Percentiles rank a stretch among this genome's conserved stretches.
phyloP scores from a whole-genome alignment of 1,140 invertebrate genomes.

The Venturia canescens region DNA sequence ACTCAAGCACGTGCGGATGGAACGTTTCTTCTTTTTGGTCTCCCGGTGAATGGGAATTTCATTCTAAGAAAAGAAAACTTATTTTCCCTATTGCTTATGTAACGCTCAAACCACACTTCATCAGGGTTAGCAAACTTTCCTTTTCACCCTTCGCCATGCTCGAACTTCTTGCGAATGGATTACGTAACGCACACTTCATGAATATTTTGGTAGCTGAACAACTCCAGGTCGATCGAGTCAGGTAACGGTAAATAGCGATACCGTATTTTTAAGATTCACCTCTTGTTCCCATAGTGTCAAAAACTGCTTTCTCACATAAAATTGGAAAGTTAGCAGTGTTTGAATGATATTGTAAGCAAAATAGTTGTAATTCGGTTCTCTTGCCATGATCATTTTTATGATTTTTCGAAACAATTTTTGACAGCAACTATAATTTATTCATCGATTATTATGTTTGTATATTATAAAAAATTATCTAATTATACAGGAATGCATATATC shows the following conservation, averaged over 20 bases:
- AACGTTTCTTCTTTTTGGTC: neutral
- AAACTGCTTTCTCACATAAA: too few species aligned
- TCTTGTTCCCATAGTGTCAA: neutral
- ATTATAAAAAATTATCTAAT: too few species aligned
- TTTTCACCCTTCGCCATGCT: neutral
- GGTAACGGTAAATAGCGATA: conserved; percentile 44
- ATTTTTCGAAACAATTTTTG: too few species aligned
- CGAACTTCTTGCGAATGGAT: conserved; percentile 50
- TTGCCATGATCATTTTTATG: too few species aligned
- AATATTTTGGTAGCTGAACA: conserved; percentile 60
- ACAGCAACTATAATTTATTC: too few species aligned
- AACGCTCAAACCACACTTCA: neutral
- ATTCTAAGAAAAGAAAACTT: conserved; percentile 48
- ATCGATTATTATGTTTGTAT: too few species aligned
- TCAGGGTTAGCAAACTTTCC: conserved; percentile 35
- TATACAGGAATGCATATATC: too few species aligned
- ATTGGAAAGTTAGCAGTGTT: neutral
- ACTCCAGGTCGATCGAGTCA: conserved; percentile 53
- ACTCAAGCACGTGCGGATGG: conserved; percentile 40
- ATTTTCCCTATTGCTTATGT: conserved; percentile 42
- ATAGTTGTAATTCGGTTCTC: too few species aligned
- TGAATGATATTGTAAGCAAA: neutral
- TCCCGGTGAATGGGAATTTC: neutral
- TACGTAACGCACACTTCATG: conserved; percentile 47
- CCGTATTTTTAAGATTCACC: neutral